A percentile compares a stretch with the other conserved stretches of the same genome.
These are phyloP conservation scores for Pristionchus mayeri DNA, from an alignment of 2,888 invertebrate species.

Conservation along the genomic window DNA sequence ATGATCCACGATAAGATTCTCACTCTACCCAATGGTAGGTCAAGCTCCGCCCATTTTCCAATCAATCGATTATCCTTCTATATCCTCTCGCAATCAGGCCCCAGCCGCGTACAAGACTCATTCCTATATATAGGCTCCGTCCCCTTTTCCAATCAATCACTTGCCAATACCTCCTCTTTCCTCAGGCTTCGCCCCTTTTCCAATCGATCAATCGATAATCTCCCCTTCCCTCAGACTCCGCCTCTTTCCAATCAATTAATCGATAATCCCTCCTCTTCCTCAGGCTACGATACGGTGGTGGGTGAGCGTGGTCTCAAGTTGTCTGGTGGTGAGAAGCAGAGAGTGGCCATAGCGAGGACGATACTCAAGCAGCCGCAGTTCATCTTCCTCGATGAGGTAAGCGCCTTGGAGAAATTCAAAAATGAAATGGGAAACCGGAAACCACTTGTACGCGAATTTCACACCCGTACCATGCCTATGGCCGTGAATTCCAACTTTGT, in stretches of 20 bases:
- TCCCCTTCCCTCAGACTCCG: not conserved
- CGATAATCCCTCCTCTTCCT: slow-evolving; percentile 43
- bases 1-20: slow-evolving; percentile 94
- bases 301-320: slow-evolving; percentile 94
- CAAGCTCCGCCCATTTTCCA: not conserved
- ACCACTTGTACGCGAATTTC: too few relatives aligned
- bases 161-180: too few relatives aligned
- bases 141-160: not conserved
- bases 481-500: not conserved
- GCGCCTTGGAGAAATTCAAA: not conserved
- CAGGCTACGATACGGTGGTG: slow-evolving; percentile 80
- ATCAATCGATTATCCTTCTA: too few relatives aligned
- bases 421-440: not conserved
- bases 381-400: slow-evolving; percentile 91
- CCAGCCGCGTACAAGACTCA: too few relatives aligned
- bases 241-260: not conserved
- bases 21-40: slow-evolving; percentile 86
- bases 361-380: slow-evolving; percentile 91
- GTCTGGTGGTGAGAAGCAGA: slow-evolving; percentile 97
- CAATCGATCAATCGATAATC: not conserved
- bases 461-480: too few relatives aligned
- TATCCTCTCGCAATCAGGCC: too few relatives aligned
- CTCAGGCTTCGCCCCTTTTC: not conserved
- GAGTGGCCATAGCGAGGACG: slow-evolving; percentile 96
- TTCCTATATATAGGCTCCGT: too few relatives aligned